A percentile compares a stretch with the other conserved stretches of the same genome.
Evolutionary conservation across 2,888 invertebrate genomes (phyloP).

Genomic region (Mactromeris polynyma): DNA sequence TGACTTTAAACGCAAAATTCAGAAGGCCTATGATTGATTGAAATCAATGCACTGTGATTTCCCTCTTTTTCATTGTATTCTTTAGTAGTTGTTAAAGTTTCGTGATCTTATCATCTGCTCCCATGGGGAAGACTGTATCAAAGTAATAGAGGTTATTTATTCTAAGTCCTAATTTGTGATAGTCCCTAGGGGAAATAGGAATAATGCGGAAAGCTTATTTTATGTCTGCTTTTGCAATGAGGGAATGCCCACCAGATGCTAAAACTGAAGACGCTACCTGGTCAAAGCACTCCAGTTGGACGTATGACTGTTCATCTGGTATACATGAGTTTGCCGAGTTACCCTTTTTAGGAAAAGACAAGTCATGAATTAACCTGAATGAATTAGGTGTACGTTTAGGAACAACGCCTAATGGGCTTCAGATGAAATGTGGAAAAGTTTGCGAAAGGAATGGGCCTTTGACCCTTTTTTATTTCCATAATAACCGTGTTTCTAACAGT

Average conservation of each 20-base stretch:
- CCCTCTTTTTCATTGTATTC: not conserved
- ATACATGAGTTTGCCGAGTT: conserved; percentile 49
- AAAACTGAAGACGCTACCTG: conserved; percentile 37
- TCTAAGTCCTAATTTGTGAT: conserved; percentile 53
- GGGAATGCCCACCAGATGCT: conserved; percentile 29
- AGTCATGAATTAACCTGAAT: conserved; percentile 60
- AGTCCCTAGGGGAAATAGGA: conserved; percentile 55
- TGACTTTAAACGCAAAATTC: conserved; percentile 52
- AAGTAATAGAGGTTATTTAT: conserved; percentile 29
- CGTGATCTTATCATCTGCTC: conserved; percentile 35
- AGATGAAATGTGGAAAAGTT: conserved; percentile 39
- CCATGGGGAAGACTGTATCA: conserved; percentile 42
- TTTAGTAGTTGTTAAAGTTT: not conserved
- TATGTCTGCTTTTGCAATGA: conserved; percentile 62
- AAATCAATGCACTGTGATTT: conserved; percentile 24
- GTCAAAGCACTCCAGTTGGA: conserved; percentile 54
- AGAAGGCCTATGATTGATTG: conserved; percentile 43
- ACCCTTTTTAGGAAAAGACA: conserved; percentile 40
- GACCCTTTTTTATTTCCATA: no score
- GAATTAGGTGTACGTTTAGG: conserved; percentile 46
- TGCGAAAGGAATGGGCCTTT: conserved; percentile 24
- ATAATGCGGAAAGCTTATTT: conserved; percentile 62
- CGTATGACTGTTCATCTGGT: conserved; percentile 45
- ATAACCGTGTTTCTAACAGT: no score
- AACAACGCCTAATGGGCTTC: conserved; percentile 54